Evolutionary conservation across 2,888 invertebrate genomes (phyloP), one percentile per base, ranked within the genome.

Genomic region (Lochmaea crataegi): DNA sequence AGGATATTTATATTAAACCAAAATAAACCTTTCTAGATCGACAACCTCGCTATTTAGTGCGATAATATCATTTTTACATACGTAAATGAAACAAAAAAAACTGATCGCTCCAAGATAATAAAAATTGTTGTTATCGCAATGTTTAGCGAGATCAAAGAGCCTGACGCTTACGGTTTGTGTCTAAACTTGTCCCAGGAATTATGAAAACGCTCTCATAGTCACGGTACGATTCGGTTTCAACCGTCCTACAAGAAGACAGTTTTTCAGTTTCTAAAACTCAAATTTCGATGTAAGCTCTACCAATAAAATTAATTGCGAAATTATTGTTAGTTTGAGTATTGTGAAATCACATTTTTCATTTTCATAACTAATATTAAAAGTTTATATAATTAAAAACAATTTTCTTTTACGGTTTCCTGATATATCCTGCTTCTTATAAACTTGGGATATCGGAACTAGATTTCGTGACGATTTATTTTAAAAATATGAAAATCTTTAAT

Each of bases 161-260:
- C 79, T 83, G 78, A 78, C 82, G 85, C 90, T 90, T 90, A 90
- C 90, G 89, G 89, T 89, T 90, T 86, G 89, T 89, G 87, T 89
- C 89, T 88, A 89, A 89, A 89, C 89, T 89, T 89, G 90, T 89
- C 89, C 90, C 90, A 87, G 90, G 90, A 88, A 92, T 92, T 89
- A 91, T 92, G 91, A 92, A 92, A 87, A 92, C 92, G 88, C 91
- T 92, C 90, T 92, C 91, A 90, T 91, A 91, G 90, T 92, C 92
- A 89, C 91, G 90, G 89, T 90, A 89, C 86, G 89, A 88, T 87
- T 90, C 89, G 87, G 89, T 88, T 87, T 88, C 88, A 86, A 89
- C 90, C 88, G 87, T 87, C 87, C 87, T 87, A 87, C 78, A 87
- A 86, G 83, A 84, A 81, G 83, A 82, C 79, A 81, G 57, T 80